These are phyloP conservation scores for Idaea biselata DNA, from an alignment of 2,888 invertebrate species.

Conservation along the genomic window DNA sequence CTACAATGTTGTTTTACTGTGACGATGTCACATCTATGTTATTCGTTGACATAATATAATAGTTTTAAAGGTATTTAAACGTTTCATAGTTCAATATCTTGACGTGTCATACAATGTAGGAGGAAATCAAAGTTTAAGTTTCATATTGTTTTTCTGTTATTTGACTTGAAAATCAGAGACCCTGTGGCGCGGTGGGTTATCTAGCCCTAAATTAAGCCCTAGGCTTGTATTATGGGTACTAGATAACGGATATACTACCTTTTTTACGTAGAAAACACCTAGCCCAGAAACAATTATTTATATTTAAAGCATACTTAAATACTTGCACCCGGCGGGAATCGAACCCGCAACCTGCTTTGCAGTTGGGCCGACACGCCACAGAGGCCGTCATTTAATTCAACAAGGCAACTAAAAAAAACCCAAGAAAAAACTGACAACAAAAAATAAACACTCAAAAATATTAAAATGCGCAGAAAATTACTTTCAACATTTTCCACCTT, in stretches of 20 bases:
- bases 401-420: neutral
- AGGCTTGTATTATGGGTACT: no score
- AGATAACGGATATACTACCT: no score
- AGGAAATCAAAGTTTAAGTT: constrained; percentile 21
- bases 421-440: constrained; percentile 13
- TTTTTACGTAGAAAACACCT: no score
- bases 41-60: constrained; percentile 20
- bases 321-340: no score
- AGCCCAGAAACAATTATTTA: no score
- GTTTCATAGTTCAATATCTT: constrained; percentile 25
- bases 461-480: constrained; percentile 71
- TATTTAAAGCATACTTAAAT: no score
- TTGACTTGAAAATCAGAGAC: no score
- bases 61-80: constrained; percentile 28
- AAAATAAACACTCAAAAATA: constrained; percentile 61
- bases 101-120: constrained; percentile 18
- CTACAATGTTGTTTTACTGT: constrained; percentile 39
- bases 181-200: no score
- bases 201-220: no score
- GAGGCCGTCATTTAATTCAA: neutral
- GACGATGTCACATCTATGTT: constrained; percentile 15
- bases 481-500: constrained; percentile 50
- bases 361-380: no score
- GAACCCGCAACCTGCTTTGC: no score
- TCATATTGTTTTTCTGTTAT: neutral